Evolutionary conservation across 2,888 invertebrate species (phyloP).

Genomic region (Xestia xanthographa): DNA sequence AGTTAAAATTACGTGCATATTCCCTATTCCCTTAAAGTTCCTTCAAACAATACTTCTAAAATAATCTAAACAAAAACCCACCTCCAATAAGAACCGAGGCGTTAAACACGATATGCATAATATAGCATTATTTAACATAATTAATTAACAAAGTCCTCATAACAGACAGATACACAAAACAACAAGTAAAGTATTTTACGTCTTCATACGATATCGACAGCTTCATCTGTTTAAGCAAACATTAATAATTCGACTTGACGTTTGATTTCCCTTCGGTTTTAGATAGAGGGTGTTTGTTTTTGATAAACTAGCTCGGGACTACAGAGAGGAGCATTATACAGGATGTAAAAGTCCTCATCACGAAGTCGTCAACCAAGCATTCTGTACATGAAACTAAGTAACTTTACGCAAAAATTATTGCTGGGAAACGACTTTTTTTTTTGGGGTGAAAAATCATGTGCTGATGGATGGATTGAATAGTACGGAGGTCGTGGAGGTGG

Average conservation of each 20-base stretch:
- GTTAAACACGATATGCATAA: constrained; percentile 88
- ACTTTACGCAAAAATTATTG: too few relatives aligned
- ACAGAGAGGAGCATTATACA: too few relatives aligned
- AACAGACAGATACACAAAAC: constrained; percentile 86
- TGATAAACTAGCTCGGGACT: background rate
- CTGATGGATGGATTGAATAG: too few relatives aligned
- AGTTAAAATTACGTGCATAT: too few relatives aligned
- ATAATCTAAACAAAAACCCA: constrained; percentile 44
- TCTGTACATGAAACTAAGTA: too few relatives aligned
- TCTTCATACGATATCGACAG: constrained; percentile 86
- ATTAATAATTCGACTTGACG: constrained; percentile 86
- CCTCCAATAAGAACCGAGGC: constrained; percentile 75
- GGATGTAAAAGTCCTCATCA: too few relatives aligned
- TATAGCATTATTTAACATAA: constrained; percentile 88
- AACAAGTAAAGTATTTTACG: constrained; percentile 83
- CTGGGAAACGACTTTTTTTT: too few relatives aligned
- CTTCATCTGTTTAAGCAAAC: constrained; percentile 85
- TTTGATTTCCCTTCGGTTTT: constrained; percentile 83
- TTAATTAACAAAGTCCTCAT: constrained; percentile 80
- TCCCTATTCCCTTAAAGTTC: too few relatives aligned
- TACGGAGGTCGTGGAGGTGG: too few relatives aligned
- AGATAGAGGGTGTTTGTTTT: constrained; percentile 72
- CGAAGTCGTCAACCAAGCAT: too few relatives aligned
- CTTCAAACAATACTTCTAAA: background rate
- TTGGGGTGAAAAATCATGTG: too few relatives aligned